These are phyloP conservation scores for Matsumyia berberina DNA, from an alignment of 2,888 invertebrate genomes.

Conservation along the genomic window DNA sequence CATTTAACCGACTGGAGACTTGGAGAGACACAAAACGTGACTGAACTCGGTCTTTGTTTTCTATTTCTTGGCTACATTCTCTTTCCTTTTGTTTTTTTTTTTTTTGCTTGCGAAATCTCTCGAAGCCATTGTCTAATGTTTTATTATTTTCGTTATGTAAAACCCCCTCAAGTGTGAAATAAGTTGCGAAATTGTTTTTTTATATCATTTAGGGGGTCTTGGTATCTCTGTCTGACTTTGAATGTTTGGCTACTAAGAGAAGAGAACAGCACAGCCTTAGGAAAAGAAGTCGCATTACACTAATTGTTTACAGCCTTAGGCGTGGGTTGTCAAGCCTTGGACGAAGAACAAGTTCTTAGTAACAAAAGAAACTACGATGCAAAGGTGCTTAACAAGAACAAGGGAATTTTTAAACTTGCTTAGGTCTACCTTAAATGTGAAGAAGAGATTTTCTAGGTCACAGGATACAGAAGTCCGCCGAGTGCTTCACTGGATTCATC, in stretches of 20 bases:
- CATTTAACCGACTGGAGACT: slow-evolving; percentile 45
- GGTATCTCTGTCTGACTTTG: neutral
- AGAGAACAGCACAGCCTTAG: slow-evolving; percentile 7
- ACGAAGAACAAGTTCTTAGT: slow-evolving; percentile 17
- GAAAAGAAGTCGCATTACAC: slow-evolving; percentile 52
- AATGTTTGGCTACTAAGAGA: neutral
- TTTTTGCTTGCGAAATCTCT: slow-evolving; percentile 23
- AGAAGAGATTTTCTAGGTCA: no score
- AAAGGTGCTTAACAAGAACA: no score
- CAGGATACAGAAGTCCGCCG: no score
- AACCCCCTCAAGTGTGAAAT: slow-evolving; percentile 67
- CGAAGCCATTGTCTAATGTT: slow-evolving; percentile 65
- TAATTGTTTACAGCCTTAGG: slow-evolving; percentile 23
- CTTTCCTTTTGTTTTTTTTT: slow-evolving; percentile 1
- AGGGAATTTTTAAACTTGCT: no score
- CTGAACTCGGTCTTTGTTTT: slow-evolving; percentile 53
- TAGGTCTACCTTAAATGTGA: no score
- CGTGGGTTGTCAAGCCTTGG: slow-evolving; percentile 26
- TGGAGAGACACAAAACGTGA: slow-evolving; percentile 55
- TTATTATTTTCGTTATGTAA: slow-evolving; percentile 67
- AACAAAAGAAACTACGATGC: neutral
- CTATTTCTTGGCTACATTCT: slow-evolving; percentile 21
- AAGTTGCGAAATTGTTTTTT: slow-evolving; percentile 62
- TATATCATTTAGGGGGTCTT: slow-evolving; percentile 25
- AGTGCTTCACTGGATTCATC: no score